Base-by-base conservation (phyloP, 2,797 vertebrate species). In the Glyptemys insculpta region DNA sequence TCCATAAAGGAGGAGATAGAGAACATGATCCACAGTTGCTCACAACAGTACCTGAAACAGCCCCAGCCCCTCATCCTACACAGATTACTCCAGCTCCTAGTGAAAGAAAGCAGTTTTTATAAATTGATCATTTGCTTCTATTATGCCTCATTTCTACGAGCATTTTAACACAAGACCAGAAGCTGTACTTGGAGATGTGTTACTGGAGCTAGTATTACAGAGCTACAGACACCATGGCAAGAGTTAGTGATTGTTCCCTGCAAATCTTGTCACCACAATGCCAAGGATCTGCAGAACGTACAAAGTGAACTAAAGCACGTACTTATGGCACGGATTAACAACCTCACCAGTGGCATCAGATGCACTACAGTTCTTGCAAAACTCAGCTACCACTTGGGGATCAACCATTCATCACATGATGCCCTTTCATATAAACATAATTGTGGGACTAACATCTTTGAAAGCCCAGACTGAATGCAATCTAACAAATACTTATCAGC, bases 41-140 rank as follows among this genome's bases (percentile, higher is more conserved):
- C 12, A 65, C 6, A 65, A 14, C 19, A 19, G 34, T n/a, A 57
- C 25, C 25, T 27, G 56, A 57, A 57, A 65, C 34, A 65, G 31
- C 15, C 29, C 15, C 15, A 34, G 34, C 15, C 31, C 31, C 34
- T 65, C 62, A 65, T 15, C 62, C 62, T 19, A 12, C 29, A n/a
- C 18, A n/a, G 16, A 62, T 62, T 62, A 16, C 34, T n/a, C 62
- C 31, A n/a, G 34, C 62, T n/a, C 62, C 62, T n/a, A n/a, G 15
- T 65, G 34, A 65, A 65, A 65, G 34, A n/a, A n/a, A 65, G 31
- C 0, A 11, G 25, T 5, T 49, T 83, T 0, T 84, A 12, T 12
- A 57, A 19, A 37, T 6, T 50, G 54, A 53, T 65, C 47, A 49
- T 37, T 9, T 92, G 86, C 14, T 85, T 96, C 53, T 79, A 56